phyloP scores from a whole-genome alignment of 2,113 vertebrate genomes.

The Spizaetus ornatus region DNA sequence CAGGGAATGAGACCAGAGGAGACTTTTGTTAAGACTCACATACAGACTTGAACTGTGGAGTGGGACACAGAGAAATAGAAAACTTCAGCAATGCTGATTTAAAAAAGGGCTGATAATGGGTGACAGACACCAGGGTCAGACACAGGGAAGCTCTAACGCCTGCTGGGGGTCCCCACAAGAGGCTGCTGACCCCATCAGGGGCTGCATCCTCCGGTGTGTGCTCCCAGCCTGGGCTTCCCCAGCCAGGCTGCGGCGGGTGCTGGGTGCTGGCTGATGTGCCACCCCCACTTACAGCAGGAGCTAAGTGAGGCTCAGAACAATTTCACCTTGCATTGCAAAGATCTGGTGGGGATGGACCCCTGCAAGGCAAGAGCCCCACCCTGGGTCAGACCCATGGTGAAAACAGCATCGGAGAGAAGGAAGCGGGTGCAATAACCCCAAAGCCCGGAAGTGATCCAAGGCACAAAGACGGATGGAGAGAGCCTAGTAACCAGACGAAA shows the following conservation, averaged over 20 bases:
- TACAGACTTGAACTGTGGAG: background rate
- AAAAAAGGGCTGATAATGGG: background rate
- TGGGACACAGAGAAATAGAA: background rate
- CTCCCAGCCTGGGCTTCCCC: background rate
- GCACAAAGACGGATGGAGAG: background rate
- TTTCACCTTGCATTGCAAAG: background rate
- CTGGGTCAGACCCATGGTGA: background rate
- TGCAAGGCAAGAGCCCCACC: background rate
- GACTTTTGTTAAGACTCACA: background rate
- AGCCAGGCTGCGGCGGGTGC: background rate
- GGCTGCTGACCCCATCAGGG: background rate
- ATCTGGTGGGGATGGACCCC: background rate
- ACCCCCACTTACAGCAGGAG: background rate
- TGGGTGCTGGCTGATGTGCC: background rate
- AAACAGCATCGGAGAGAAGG: background rate
- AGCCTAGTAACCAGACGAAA: background rate
- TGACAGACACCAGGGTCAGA: background rate
- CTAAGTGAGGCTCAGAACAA: background rate
- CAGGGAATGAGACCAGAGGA: background rate
- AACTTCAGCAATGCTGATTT: background rate
- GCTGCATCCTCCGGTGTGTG: background rate
- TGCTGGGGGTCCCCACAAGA: background rate
- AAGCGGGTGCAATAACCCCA: accelerated
- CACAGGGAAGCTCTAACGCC: background rate
- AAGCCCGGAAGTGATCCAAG: background rate